Evolutionary conservation across 1,140 invertebrate genomes (phyloP).

Genomic region (Palaemon carinicauda): DNA sequence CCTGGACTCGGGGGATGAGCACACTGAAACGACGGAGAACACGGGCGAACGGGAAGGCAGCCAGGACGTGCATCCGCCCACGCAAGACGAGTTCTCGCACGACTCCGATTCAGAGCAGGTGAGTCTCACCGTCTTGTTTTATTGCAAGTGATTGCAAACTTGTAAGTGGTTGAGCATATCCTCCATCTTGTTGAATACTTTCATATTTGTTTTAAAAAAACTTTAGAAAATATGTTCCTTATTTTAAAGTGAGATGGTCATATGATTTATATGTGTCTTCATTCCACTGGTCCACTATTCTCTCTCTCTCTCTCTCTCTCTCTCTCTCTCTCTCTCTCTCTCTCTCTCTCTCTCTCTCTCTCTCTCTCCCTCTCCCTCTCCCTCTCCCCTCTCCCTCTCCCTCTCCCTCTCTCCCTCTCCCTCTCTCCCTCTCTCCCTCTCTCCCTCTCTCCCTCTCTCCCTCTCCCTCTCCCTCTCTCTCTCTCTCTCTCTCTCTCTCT

Average conservation of each 20-base stretch:
- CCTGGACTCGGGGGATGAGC: slow-evolving; percentile 48
- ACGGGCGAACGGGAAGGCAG: slow-evolving; percentile 60
- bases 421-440: background rate
- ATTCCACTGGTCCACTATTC: background rate
- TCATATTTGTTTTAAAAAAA: too few relatives aligned
- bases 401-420: background rate
- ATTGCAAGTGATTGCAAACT: too few relatives aligned
- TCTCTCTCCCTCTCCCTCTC: background rate
- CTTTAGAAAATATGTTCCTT: too few relatives aligned
- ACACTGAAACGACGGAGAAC: slow-evolving; percentile 53
- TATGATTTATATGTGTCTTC: too few relatives aligned
- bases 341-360: slow-evolving; percentile 2
- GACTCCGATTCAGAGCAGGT: slow-evolving; percentile 59
- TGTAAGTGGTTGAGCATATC: too few relatives aligned
- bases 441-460: background rate
- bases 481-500: background rate
- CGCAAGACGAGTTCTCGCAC: slow-evolving; percentile 60
- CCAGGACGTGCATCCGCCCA: slow-evolving; percentile 62
- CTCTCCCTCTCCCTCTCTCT: background rate
- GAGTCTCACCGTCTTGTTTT: too few relatives aligned
- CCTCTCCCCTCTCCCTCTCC: background rate
- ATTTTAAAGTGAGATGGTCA: too few relatives aligned
- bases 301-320: slow-evolving; percentile 12
- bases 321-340: background rate
- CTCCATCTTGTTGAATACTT: too few relatives aligned